Evolutionary conservation across 2,797 vertebrate genomes (phyloP).

Genomic region (Pangasius sanitwongsei): DNA sequence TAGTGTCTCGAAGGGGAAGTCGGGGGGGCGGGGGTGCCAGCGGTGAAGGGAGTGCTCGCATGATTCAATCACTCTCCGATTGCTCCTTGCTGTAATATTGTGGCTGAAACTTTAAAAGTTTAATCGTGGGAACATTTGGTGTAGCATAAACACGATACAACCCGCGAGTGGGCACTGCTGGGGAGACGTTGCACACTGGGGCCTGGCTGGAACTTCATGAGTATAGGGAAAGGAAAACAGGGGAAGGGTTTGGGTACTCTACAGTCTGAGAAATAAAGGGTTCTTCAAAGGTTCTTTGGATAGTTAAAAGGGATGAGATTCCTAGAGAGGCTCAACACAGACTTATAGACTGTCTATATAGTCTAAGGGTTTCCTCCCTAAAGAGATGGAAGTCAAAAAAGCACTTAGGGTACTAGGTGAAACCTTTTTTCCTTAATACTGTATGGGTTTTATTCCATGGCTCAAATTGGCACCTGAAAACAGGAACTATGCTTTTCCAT

Average conservation of each 20-base stretch:
- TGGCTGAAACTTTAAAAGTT: background rate
- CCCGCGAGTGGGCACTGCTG: background rate
- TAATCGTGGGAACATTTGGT: background rate
- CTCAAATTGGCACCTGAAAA: background rate
- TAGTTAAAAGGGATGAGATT: background rate
- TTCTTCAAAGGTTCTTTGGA: background rate
- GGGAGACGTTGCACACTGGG: background rate
- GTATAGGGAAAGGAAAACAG: too few species aligned
- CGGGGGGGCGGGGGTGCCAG: background rate
- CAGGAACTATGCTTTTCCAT: background rate
- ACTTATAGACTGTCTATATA: background rate
- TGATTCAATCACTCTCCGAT: background rate
- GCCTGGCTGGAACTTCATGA: background rate
- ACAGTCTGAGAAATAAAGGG: background rate
- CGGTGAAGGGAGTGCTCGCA: background rate
- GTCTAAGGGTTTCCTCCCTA: background rate
- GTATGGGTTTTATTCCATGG: background rate
- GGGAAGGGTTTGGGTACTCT: background rate
- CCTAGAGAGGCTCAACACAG: background rate
- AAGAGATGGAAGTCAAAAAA: too few species aligned
- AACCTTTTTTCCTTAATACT: background rate
- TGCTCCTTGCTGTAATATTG: background rate
- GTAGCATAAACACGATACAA: background rate
- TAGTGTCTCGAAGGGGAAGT: constrained; percentile 39
- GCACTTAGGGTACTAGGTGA: background rate